Conservation (phyloP, 2,797 vertebrate genomes). For the Sebastes jordani region DNA sequence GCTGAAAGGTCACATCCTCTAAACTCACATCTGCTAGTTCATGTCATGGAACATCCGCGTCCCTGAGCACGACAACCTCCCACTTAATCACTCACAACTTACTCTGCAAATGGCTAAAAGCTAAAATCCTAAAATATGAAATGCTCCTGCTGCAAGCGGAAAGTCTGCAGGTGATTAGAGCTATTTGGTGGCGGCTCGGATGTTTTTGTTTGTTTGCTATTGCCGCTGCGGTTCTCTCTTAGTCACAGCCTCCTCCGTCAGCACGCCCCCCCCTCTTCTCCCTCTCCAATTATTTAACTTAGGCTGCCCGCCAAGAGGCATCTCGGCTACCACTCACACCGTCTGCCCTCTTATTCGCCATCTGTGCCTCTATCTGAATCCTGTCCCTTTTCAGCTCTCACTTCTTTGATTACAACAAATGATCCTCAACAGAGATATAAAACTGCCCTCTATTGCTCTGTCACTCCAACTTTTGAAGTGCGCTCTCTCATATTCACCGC, state of each 20-base stretch:
- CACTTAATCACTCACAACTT: constrained; percentile 15
- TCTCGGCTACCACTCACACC: constrained; percentile 60
- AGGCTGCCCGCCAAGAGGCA: constrained; percentile 66
- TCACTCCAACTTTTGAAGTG: constrained; percentile 53
- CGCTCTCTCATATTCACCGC: not conserved
- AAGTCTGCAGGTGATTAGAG: constrained; percentile 34
- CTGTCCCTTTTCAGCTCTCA: constrained; percentile 58
- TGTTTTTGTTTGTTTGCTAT: constrained; percentile 59
- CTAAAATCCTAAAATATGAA: constrained; percentile 31
- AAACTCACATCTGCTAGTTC: constrained; percentile 44
- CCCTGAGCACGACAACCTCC: constrained; percentile 39
- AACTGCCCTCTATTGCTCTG: constrained; percentile 52
- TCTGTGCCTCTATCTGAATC: constrained; percentile 70
- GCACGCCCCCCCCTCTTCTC: constrained; percentile 50
- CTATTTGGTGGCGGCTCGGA: constrained; percentile 12
- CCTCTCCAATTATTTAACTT: constrained; percentile 75
- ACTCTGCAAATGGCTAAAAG: constrained; percentile 22
- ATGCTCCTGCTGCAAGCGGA: constrained; percentile 4
- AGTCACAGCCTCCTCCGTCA: constrained; percentile 52
- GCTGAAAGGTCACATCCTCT: constrained; percentile 52
- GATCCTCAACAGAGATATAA: constrained; percentile 66
- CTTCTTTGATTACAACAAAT: constrained; percentile 77
- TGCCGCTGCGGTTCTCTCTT: constrained; percentile 28
- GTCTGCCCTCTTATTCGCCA: constrained; percentile 75
- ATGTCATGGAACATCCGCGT: constrained; percentile 20